A percentile compares a stretch with the other conserved stretches of the same genome.
Evolutionary conservation across 2,797 vertebrate genomes (phyloP).

Genomic region (Amblyraja radiata): DNA sequence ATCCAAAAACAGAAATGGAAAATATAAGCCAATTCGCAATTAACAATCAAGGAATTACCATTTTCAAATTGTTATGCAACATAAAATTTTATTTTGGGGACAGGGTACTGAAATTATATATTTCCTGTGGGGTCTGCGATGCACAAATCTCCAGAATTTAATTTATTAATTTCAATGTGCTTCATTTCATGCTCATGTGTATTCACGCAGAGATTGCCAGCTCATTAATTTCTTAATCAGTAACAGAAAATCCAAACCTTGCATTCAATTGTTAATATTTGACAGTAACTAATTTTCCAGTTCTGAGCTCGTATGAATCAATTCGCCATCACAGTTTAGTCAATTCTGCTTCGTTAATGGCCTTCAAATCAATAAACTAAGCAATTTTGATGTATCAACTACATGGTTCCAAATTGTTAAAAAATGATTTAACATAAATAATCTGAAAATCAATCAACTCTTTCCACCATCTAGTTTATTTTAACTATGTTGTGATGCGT

Average conservation of each 20-base stretch:
- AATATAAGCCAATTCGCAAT: background rate
- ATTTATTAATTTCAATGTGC: background rate
- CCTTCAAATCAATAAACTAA: background rate
- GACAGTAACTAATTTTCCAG: background rate
- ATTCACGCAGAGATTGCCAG: background rate
- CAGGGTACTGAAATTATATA: background rate
- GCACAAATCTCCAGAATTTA: slow-evolving; percentile 4
- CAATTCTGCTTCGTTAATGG: slow-evolving; percentile 6
- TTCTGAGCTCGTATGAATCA: background rate
- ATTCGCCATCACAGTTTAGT: background rate
- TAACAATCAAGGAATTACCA: slow-evolving; percentile 2
- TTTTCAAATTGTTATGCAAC: background rate
- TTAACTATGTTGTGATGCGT: background rate
- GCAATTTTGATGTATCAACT: slow-evolving; percentile 1
- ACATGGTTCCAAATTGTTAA: slow-evolving; percentile 6
- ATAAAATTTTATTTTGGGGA: background rate
- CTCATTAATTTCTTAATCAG: slow-evolving; percentile 18
- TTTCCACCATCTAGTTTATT: background rate
- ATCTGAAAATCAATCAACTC: slow-evolving; percentile 13
- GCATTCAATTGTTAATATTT: background rate
- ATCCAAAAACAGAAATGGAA: background rate
- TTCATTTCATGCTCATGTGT: slow-evolving; percentile 4
- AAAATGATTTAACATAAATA: background rate
- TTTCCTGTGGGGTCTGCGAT: background rate
- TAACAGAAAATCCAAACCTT: slow-evolving; percentile 22